phyloP scores from a whole-genome alignment of 1,140 invertebrate genomes.

The Drosophila dunni region DNA sequence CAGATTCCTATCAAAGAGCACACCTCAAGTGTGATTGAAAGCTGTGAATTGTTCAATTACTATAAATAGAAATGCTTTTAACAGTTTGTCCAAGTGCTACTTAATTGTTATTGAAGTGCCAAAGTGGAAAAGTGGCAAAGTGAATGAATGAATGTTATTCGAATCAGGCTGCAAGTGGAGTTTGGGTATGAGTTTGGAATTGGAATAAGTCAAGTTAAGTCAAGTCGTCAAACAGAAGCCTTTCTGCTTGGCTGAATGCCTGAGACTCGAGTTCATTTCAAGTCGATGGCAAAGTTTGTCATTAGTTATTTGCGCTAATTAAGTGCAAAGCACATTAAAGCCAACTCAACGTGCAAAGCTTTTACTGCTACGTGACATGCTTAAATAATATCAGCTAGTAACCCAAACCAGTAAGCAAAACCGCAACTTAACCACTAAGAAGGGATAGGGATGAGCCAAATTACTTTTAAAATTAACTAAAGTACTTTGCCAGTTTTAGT shows the following conservation, averaged over 20 bases:
- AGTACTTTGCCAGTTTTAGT: too few species aligned
- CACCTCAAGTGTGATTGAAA: conserved; percentile 7
- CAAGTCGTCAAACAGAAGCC: conserved; percentile 26
- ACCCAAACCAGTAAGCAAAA: not conserved
- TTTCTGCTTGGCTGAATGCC: conserved; percentile 23
- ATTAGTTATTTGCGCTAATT: conserved; percentile 55
- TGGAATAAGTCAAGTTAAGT: conserved; percentile 5
- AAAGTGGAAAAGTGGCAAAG: conserved; percentile 1
- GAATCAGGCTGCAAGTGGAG: conserved; percentile 1
- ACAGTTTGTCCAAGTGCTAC: not conserved
- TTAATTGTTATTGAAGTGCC: conserved; percentile 17
- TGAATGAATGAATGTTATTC: conserved; percentile 5
- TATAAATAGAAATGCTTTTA: conserved; percentile 7
- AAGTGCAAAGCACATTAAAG: conserved; percentile 53
- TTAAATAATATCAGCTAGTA: conserved; percentile 33
- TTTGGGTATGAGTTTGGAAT: not conserved
- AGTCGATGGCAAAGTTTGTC: conserved; percentile 40
- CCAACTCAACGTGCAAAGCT: conserved; percentile 32
- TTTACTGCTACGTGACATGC: conserved; percentile 31
- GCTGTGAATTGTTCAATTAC: conserved; percentile 5
- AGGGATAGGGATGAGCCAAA: conserved; percentile 31
- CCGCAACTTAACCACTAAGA: not conserved
- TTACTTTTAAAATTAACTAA: not conserved
- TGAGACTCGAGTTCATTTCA: conserved; percentile 5
- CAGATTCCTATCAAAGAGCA: not conserved